Conservation (phyloP, 2,113 vertebrate species). For the Gymnogyps californianus region DNA sequence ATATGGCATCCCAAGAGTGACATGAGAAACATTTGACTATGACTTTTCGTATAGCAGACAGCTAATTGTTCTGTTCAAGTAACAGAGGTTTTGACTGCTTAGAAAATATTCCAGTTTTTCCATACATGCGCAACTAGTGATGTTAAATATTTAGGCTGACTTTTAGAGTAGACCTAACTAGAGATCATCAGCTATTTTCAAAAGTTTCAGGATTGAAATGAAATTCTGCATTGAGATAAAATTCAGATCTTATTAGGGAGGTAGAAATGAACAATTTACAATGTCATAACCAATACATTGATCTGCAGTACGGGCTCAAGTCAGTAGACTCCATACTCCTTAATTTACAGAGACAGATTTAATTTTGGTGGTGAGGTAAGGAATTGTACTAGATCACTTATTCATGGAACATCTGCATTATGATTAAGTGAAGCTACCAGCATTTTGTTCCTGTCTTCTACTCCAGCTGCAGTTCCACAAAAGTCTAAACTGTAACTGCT, state of each 20-base stretch:
- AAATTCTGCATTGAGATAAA: background rate
- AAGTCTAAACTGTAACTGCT: background rate
- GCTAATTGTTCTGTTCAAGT: background rate
- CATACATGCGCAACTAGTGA: fast-evolving
- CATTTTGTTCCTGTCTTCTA: background rate
- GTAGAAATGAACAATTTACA: background rate
- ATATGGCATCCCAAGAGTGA: background rate
- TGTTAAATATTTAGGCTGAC: background rate
- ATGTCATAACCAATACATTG: background rate
- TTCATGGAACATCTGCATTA: background rate
- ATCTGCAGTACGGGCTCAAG: background rate
- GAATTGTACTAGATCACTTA: background rate
- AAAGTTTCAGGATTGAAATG: background rate
- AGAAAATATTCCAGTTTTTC: background rate
- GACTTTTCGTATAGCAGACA: background rate
- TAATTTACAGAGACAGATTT: background rate
- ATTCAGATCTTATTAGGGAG: background rate
- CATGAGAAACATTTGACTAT: background rate
- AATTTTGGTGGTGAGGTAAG: background rate
- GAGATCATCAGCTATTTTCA: background rate
- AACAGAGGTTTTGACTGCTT: background rate
- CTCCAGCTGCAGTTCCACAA: background rate
- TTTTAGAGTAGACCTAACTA: background rate
- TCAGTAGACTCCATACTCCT: background rate
- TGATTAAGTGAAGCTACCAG: background rate